Evolutionary conservation across 2,888 invertebrate genomes (phyloP), one percentile per base, ranked within the genome.

Genomic region (Acronicta psi): DNA sequence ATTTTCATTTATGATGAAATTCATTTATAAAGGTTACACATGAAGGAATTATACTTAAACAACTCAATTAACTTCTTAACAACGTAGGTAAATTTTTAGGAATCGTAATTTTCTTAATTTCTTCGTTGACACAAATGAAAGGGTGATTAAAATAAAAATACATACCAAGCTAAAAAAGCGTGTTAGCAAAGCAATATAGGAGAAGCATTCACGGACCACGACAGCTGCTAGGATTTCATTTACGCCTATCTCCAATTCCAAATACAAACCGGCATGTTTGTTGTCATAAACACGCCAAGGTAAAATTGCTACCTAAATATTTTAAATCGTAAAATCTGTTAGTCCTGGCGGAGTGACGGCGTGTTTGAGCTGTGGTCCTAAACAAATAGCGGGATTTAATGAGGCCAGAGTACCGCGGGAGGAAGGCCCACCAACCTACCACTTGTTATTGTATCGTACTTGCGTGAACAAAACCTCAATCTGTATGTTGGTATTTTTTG

Each of bases 371-470:
- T 84, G 85, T 76, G 87, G 89, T 90, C 92, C 92, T 92, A 92
- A 93, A 86, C 87, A 93, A 92, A 93, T 91, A 92, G 76, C 83
- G 81, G 80, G 86, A 88, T 88, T 91, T 92, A 91, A 93, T 92
- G 92, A 92, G 90, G 84, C 86, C 82, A 81, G 85, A 81, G 79
- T 69, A 74, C 69, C 63, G 76, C 64, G 68, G 57, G 58, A 65
- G 59, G 53, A 40, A 59, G 47, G 43, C 61, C 54, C 47, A 52
- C 59, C 58, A 72, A 72, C 63, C 59, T 37, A 47, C 67, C 58
- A 60, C 73, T 72, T 75, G 65, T 69, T 69, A 64, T 70, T 64
- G 75, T 76, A 68, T 73, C 59, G 61, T 69, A 68, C 54, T 70
- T 70, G 43, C 34, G 56, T 23, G 42, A 53, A 69, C 61, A 64